These are phyloP conservation scores for Neuroscelio doddi DNA, from an alignment of 2,888 invertebrate species.

Conservation along the genomic window DNA sequence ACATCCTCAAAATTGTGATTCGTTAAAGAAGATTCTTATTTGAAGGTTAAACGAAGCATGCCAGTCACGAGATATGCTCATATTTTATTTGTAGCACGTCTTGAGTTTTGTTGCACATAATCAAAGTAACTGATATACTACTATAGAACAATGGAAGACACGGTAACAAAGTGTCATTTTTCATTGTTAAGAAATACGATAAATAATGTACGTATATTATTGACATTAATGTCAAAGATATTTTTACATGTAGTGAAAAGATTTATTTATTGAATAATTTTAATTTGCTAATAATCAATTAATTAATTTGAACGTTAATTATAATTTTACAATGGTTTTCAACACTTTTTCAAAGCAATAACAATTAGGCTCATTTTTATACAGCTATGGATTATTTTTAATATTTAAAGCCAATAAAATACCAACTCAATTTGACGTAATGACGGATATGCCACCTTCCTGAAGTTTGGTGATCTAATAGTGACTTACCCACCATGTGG, in stretches of 20 bases:
- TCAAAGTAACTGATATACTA: neutral
- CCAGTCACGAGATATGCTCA: constrained; percentile 12
- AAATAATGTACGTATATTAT: no score
- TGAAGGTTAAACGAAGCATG: constrained; percentile 5
- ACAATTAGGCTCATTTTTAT: no score
- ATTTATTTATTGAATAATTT: neutral
- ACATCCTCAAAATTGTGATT: neutral
- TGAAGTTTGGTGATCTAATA: no score
- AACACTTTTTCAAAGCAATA: no score
- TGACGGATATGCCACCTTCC: neutral
- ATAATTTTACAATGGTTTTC: no score
- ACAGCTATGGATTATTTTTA: neutral
- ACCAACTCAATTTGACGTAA: neutral
- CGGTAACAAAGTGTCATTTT: constrained; percentile 1
- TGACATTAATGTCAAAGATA: no score
- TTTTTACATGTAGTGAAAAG: constrained; percentile 1
- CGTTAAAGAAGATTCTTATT: constrained; percentile 1
- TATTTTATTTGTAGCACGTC: constrained; percentile 21
- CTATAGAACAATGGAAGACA: neutral
- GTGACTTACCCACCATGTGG: no score
- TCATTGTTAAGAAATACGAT: neutral
- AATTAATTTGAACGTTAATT: no score
- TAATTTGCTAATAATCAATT: no score
- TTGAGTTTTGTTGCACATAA: constrained; percentile 16
- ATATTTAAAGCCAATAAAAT: neutral